Conservation (phyloP, 2,113 vertebrate genomes). For the Engraulis encrasicolus region DNA sequence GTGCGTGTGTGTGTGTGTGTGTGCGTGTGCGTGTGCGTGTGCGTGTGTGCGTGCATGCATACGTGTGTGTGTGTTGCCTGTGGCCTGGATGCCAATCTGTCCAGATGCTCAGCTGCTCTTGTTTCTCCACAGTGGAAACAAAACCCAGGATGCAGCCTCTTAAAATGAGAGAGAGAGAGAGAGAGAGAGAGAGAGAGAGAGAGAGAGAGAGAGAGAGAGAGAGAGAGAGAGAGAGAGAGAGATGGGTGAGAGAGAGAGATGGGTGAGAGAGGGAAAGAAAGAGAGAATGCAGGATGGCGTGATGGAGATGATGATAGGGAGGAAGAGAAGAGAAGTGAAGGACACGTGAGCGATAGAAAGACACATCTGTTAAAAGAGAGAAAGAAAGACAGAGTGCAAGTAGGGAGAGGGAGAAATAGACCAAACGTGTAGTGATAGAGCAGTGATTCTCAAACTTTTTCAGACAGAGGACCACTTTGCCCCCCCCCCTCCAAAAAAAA, state of each 20-base stretch:
- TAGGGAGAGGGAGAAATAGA: background rate
- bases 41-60: background rate
- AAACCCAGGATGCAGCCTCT: constrained; percentile 41
- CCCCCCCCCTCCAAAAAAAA: too few relatives aligned
- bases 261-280: constrained; percentile 44
- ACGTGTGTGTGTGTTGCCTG: background rate
- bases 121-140: constrained; percentile 30
- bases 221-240: background rate
- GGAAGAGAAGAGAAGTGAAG: background rate
- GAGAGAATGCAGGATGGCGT: background rate
- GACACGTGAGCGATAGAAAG: background rate
- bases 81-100: constrained; percentile 25
- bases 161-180: constrained; percentile 22
- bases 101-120: background rate
- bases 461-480: too few relatives aligned
- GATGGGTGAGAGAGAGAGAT: constrained; percentile 18
- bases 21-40: background rate
- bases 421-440: too few relatives aligned
- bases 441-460: too few relatives aligned
- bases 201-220: background rate
- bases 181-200: background rate
- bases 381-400: background rate
- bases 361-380: constrained; percentile 39
- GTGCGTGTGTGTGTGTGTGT: background rate
- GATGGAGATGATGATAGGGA: background rate